Evolutionary conservation across 2,797 vertebrate genomes (phyloP).

Genomic region (Carapus acus): DNA sequence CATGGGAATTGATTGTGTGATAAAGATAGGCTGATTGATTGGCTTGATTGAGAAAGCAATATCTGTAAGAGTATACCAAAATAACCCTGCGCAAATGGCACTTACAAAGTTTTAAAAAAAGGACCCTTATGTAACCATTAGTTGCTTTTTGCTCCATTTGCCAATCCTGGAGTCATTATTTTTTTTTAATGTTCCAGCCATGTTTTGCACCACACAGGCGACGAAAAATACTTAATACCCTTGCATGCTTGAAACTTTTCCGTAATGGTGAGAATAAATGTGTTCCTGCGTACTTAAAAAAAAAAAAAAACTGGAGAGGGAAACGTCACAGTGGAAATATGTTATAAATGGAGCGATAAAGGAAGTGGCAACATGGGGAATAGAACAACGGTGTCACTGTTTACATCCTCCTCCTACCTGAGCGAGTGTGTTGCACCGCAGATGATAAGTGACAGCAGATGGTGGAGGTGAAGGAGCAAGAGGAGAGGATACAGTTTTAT

Average conservation of each 20-base stretch:
- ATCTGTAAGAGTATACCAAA: neutral
- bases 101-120: neutral
- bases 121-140: neutral
- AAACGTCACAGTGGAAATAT: too few species aligned
- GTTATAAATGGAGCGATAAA: neutral
- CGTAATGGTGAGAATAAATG: too few species aligned
- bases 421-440: neutral
- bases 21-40: constrained; percentile 49
- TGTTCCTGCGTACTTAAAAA: too few species aligned
- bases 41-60: constrained; percentile 16
- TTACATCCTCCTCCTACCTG: constrained; percentile 7
- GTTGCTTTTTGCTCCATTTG: too few species aligned
- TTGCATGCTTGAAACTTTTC: too few species aligned
- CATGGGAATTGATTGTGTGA: constrained; percentile 46
- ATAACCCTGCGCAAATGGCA: neutral
- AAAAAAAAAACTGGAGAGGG: too few species aligned
- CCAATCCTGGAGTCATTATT: too few species aligned
- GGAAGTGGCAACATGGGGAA: neutral
- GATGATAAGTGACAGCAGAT: constrained; percentile 54
- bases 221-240: too few species aligned
- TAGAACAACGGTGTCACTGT: constrained; percentile 13
- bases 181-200: too few species aligned
- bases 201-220: too few species aligned
- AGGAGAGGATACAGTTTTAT: constrained; percentile 63
- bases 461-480: constrained; percentile 52